phyloP scores from a whole-genome alignment of 2,797 vertebrate genomes.

The Dendrocincla tyrannina region DNA sequence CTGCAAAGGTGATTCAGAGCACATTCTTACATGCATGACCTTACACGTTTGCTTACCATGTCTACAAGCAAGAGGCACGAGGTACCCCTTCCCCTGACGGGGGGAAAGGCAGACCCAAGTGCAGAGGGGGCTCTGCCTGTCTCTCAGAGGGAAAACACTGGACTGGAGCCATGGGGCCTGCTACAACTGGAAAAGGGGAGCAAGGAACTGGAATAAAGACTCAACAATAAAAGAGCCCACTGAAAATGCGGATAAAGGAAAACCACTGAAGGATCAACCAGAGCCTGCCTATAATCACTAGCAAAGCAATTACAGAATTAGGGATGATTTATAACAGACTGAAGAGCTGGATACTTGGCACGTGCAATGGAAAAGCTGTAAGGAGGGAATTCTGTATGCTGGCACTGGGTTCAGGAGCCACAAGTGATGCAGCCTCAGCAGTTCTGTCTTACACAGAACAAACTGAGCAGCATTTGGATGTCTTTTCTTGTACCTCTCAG shows the following conservation, averaged over 20 bases:
- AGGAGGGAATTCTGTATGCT: constrained; percentile 62
- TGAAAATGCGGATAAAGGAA: constrained; percentile 40
- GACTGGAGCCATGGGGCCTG: constrained; percentile 24
- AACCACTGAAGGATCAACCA: constrained; percentile 51
- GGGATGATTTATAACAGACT: constrained; percentile 61
- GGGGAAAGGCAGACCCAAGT: not conserved
- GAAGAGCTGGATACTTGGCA: constrained; percentile 58
- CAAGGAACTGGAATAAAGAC: constrained; percentile 13
- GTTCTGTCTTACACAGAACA: constrained; percentile 37
- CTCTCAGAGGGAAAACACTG: not conserved
- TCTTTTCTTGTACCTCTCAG: constrained; percentile 12
- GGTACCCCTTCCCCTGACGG: not conserved
- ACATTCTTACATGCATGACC: not conserved
- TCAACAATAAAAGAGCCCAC: constrained; percentile 39
- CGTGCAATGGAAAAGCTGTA: constrained; percentile 51
- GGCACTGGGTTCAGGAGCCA: not conserved
- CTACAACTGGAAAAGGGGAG: constrained; percentile 31
- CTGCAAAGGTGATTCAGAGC: not conserved
- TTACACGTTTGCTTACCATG: not conserved
- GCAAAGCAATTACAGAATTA: constrained; percentile 67
- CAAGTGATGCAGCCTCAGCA: constrained; percentile 67
- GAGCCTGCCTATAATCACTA: constrained; percentile 61
- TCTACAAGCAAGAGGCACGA: not conserved
- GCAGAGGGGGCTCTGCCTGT: not conserved
- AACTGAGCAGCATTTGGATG: constrained; percentile 41